Conservation (phyloP, 2,888 invertebrate genomes). For the Graphium colonna region DNA sequence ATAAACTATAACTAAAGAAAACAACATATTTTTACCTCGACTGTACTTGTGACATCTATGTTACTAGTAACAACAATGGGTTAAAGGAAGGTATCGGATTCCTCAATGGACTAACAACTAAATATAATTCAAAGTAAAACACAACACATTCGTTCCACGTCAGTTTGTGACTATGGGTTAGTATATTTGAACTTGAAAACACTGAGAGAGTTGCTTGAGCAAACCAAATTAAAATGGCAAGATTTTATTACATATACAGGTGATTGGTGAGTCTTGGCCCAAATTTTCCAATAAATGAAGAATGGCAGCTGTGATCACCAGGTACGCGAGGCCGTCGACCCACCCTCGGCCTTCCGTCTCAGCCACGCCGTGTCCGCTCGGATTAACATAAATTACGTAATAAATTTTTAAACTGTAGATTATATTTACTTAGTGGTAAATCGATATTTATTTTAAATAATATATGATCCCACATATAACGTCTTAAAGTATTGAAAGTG, state of each 20-base stretch:
- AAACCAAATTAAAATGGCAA: slow-evolving; percentile 5
- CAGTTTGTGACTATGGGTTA: slow-evolving; percentile 10
- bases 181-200: not conserved
- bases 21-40: slow-evolving; percentile 11
- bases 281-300: too few relatives aligned
- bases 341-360: too few relatives aligned
- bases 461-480: too few relatives aligned
- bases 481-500: too few relatives aligned
- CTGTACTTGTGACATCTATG: slow-evolving; percentile 16
- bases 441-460: too few relatives aligned
- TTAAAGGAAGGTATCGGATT: slow-evolving; percentile 1
- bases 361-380: too few relatives aligned
- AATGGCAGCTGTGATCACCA: too few relatives aligned
- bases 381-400: too few relatives aligned
- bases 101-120: not conserved
- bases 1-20: slow-evolving; percentile 2
- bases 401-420: too few relatives aligned
- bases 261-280: too few relatives aligned
- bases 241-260: not conserved
- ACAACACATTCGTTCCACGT: slow-evolving; percentile 1
- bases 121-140: slow-evolving; percentile 9
- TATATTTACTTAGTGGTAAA: too few relatives aligned
- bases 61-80: slow-evolving; percentile 1
- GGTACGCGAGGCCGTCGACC: too few relatives aligned
- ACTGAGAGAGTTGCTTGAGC: slow-evolving; percentile 17